A percentile compares a stretch with the other conserved stretches of the same genome.
These are phyloP conservation scores for Eurypyga helias DNA, from an alignment of 2,113 vertebrate species.

Conservation along the genomic window DNA sequence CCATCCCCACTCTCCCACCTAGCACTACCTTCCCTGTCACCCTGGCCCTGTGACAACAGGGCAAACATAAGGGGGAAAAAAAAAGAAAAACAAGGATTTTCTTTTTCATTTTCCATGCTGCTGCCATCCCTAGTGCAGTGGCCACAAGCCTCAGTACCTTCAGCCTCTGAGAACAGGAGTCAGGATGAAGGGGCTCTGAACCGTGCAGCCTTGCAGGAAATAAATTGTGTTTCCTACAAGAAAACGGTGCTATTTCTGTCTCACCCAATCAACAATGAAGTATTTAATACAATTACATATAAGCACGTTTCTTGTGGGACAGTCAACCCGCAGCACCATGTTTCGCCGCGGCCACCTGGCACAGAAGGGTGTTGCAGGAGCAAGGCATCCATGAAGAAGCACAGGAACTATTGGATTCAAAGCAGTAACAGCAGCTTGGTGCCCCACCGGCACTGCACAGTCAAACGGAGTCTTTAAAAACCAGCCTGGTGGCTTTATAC, in stretches of 20 bases:
- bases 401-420: not conserved
- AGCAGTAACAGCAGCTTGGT: not conserved
- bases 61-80: not conserved
- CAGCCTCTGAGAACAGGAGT: not conserved
- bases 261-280: not conserved
- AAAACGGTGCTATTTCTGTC: not conserved
- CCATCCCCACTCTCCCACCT: not conserved
- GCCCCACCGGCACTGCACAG: not conserved
- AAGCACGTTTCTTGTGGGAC: not conserved
- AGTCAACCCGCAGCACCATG: not conserved
- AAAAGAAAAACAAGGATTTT: not conserved
- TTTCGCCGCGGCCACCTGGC: fast-evolving
- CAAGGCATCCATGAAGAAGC: not conserved
- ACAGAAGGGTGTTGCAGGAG: not conserved
- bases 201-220: not conserved
- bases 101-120: not conserved
- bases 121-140: not conserved
- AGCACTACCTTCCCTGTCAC: not conserved
- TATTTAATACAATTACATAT: not conserved
- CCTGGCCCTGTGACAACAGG: not conserved
- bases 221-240: not conserved
- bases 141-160: not conserved
- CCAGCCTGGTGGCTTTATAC: not conserved
- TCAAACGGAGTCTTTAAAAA: not conserved
- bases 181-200: not conserved